Percentiles rank a stretch among this genome's conserved stretches.
These are phyloP conservation scores for Bradypodion ventrale DNA, from an alignment of 2,797 vertebrate species.

Conservation along the genomic window DNA sequence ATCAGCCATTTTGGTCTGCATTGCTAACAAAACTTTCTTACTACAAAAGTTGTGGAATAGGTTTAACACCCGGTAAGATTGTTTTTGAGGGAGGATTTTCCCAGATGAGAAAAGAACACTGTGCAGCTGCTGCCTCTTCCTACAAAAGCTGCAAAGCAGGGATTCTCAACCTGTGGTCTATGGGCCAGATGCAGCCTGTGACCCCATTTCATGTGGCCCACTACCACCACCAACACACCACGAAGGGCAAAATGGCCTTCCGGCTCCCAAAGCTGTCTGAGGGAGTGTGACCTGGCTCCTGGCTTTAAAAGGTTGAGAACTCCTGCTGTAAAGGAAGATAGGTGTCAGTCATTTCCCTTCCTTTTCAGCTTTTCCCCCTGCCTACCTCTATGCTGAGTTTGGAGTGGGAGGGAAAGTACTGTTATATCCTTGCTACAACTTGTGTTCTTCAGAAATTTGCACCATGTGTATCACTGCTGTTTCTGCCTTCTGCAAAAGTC, in stretches of 20 bases:
- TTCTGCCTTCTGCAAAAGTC: not conserved
- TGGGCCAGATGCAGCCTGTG: no score
- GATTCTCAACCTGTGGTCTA: no score
- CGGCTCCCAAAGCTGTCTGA: no score
- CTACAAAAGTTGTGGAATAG: not conserved
- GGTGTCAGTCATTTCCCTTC: no score
- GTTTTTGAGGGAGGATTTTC: not conserved
- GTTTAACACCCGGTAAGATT: not conserved
- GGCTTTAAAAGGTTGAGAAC: no score
- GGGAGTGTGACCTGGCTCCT: no score
- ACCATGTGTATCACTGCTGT: no score
- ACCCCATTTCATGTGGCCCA: no score
- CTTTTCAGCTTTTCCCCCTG: not conserved
- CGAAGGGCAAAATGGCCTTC: no score
- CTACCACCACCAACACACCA: no score
- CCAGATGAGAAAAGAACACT: not conserved
- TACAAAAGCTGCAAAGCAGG: not conserved
- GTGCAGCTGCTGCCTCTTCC: not conserved
- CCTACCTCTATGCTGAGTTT: rapidly evolving
- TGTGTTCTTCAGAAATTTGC: not conserved
- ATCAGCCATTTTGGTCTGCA: not conserved
- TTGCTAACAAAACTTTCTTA: not conserved
- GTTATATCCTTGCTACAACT: not conserved
- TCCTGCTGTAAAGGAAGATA: not conserved
- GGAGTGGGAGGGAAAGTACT: not conserved